Percentiles rank a stretch among this genome's conserved stretches.
Evolutionary conservation across 2,888 invertebrate species (phyloP).

Genomic region (Stenoptilia bipunctidactyla): DNA sequence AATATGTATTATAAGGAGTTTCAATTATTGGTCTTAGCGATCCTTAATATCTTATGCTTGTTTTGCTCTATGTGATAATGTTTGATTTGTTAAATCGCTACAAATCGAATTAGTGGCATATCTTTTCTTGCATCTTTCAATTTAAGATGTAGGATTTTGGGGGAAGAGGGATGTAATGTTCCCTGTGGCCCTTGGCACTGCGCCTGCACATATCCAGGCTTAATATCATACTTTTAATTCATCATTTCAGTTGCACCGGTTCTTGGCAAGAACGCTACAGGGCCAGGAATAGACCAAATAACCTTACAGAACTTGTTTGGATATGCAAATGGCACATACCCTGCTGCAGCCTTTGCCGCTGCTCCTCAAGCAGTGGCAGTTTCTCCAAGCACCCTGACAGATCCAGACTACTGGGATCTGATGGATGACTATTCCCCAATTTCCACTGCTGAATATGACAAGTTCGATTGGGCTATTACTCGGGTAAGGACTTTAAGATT

Average conservation of each 20-base stretch:
- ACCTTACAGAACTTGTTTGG: constrained; percentile 35
- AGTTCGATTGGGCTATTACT: constrained; percentile 77
- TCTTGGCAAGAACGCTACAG: background rate
- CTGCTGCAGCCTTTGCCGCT: constrained; percentile 8
- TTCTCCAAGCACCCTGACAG: constrained; percentile 26
- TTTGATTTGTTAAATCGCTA: too few relatives aligned
- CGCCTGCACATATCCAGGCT: too few relatives aligned
- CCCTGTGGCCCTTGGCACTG: too few relatives aligned
- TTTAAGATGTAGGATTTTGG: too few relatives aligned
- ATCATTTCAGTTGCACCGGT: background rate
- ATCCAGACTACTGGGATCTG: constrained; percentile 33
- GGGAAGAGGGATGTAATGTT: too few relatives aligned
- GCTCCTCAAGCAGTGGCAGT: constrained; percentile 28
- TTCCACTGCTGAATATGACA: constrained; percentile 54
- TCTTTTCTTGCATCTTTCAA: too few relatives aligned
- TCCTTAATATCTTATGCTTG: too few relatives aligned
- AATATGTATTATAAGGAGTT: too few relatives aligned
- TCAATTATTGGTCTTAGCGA: too few relatives aligned
- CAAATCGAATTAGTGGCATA: too few relatives aligned
- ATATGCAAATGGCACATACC: background rate
- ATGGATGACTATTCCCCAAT: constrained; percentile 27
- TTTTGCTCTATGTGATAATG: too few relatives aligned
- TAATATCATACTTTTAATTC: too few relatives aligned
- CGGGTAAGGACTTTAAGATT: constrained; percentile 61
- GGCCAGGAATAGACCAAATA: constrained; percentile 21